A percentile compares a stretch with the other conserved stretches of the same genome.
phyloP scores from a whole-genome alignment of 1,140 invertebrate species.

The Microplitis demolitor region DNA sequence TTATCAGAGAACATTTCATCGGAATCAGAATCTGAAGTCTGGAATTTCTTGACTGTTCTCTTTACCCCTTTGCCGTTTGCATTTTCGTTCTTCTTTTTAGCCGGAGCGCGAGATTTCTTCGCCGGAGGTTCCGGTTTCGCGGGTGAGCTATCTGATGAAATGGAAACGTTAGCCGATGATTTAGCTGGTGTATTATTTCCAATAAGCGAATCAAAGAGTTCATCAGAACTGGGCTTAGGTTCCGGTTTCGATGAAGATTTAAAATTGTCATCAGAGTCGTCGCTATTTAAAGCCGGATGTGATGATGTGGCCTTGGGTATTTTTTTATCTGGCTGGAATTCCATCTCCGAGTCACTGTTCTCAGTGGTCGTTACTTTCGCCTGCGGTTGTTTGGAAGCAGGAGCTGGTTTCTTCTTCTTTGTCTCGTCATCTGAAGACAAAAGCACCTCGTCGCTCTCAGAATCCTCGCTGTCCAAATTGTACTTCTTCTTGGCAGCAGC shows the following conservation, averaged over 20 bases:
- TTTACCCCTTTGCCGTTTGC: slow-evolving; percentile 46
- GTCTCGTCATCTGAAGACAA: slow-evolving; percentile 38
- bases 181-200: slow-evolving; percentile 39
- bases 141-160: slow-evolving; percentile 46
- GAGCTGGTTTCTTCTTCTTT: slow-evolving; percentile 26
- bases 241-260: slow-evolving; percentile 16
- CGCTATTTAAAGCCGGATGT: slow-evolving; percentile 4
- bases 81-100: slow-evolving; percentile 54
- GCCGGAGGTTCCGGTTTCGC: slow-evolving; percentile 18
- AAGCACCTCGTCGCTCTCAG: slow-evolving; percentile 37
- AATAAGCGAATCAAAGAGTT: slow-evolving; percentile 56
- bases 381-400: neutral
- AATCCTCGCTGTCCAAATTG: slow-evolving; percentile 41
- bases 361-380: slow-evolving; percentile 3
- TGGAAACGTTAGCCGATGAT: slow-evolving; percentile 22
- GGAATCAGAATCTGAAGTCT: slow-evolving; percentile 44
- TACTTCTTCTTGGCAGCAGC: slow-evolving; percentile 48
- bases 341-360: slow-evolving; percentile 51
- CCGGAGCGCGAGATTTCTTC: slow-evolving; percentile 38
- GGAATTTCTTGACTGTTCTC: slow-evolving; percentile 40
- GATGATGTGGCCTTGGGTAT: neutral
- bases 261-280: slow-evolving; percentile 14
- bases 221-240: slow-evolving; percentile 53
- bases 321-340: slow-evolving; percentile 48
- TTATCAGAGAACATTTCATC: slow-evolving; percentile 43